Conservation (phyloP, 1,140 invertebrate species). For the Arion vulgaris region DNA sequence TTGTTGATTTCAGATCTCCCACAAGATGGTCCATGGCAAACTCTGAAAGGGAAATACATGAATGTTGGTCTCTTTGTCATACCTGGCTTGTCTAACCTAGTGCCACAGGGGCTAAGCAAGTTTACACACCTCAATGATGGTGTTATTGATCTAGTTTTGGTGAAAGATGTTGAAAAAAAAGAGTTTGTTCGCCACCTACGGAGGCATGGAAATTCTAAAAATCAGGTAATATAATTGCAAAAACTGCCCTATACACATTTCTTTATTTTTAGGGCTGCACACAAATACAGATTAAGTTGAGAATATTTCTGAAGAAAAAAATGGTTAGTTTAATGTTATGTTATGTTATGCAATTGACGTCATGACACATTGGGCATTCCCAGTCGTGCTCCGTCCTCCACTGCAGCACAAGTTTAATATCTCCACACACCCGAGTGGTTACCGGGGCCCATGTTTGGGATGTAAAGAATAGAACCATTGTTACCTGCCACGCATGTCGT, state of each 20-base stretch:
- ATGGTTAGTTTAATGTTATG: neutral
- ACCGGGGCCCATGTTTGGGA: too few relatives aligned
- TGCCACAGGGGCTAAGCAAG: slow-evolving; percentile 66
- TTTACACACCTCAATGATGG: slow-evolving; percentile 69
- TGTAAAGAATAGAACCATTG: too few relatives aligned
- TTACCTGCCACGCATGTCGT: too few relatives aligned
- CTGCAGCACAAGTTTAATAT: too few relatives aligned
- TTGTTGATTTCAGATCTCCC: slow-evolving; percentile 28
- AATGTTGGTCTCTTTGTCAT: slow-evolving; percentile 60
- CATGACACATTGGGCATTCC: too few relatives aligned
- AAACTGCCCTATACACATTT: neutral
- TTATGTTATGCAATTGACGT: too few relatives aligned
- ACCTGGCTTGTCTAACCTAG: slow-evolving; percentile 59
- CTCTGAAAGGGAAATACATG: slow-evolving; percentile 58
- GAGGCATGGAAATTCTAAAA: slow-evolving; percentile 68
- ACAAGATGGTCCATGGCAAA: slow-evolving; percentile 57
- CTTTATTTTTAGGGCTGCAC: neutral
- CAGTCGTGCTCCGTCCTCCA: too few relatives aligned
- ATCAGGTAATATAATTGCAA: slow-evolving; percentile 58
- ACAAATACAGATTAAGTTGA: neutral
- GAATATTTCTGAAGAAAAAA: too few relatives aligned
- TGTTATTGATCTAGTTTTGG: slow-evolving; percentile 64
- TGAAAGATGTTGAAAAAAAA: slow-evolving; percentile 62
- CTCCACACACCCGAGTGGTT: too few relatives aligned
- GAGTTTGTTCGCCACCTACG: slow-evolving; percentile 68